phyloP scores from a whole-genome alignment of 1,140 invertebrate species.

The Nomia melanderi region DNA sequence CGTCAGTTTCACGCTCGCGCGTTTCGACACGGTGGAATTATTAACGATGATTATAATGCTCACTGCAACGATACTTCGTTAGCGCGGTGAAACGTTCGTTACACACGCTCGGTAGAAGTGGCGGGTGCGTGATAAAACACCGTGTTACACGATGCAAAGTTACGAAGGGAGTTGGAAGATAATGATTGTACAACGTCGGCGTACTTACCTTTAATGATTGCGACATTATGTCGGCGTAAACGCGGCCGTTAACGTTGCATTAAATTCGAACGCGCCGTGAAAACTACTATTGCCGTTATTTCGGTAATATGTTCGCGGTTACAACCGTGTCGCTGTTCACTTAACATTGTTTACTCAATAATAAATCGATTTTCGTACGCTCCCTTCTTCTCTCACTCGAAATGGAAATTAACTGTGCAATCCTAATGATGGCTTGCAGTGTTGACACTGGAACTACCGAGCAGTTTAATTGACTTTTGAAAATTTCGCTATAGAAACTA shows the following conservation, averaged over 20 bases:
- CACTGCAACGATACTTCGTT: conserved; percentile 1
- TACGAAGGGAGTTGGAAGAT: not conserved
- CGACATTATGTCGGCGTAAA: not conserved
- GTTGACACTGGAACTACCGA: too few species aligned
- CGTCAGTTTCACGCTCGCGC: too few species aligned
- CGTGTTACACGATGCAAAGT: conserved; percentile 1
- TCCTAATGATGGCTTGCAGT: too few species aligned
- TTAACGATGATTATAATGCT: not conserved
- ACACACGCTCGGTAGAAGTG: not conserved
- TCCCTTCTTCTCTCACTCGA: too few species aligned
- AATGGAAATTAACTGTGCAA: too few species aligned
- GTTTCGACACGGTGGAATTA: not conserved
- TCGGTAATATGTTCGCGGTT: not conserved
- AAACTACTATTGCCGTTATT: not conserved
- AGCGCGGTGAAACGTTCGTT: not conserved
- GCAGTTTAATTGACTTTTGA: too few species aligned
- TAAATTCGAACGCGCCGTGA: not conserved
- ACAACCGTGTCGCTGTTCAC: not conserved
- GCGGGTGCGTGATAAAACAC: conserved; percentile 1
- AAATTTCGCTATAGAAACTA: too few species aligned
- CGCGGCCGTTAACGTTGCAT: not conserved
- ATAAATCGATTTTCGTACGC: too few species aligned
- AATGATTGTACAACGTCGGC: conserved; percentile 9
- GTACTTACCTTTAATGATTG: not conserved
- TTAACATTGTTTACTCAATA: not conserved